Percentiles rank a stretch among this genome's conserved stretches.
These are phyloP conservation scores for Nowickia ferox DNA, from an alignment of 2,888 invertebrate genomes.

Conservation along the genomic window DNA sequence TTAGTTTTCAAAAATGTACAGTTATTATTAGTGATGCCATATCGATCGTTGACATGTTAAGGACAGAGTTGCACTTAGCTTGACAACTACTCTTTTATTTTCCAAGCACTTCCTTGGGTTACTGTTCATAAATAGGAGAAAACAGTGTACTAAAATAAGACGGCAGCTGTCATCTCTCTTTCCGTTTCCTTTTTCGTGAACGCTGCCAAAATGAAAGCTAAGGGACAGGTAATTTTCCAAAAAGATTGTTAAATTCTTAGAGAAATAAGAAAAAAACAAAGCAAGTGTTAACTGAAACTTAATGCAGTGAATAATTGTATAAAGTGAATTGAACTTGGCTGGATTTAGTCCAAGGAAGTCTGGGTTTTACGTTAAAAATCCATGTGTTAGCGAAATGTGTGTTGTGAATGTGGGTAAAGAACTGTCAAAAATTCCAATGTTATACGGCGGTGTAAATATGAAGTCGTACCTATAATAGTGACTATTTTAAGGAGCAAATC, in stretches of 20 bases:
- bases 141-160: slow-evolving; percentile 50
- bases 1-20: slow-evolving; percentile 34
- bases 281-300: slow-evolving; percentile 7
- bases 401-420: slow-evolving; percentile 48
- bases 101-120: slow-evolving; percentile 61
- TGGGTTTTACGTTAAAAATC: slow-evolving; percentile 21
- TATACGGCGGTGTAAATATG: slow-evolving; percentile 21
- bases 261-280: slow-evolving; percentile 24
- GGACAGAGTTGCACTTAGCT: slow-evolving; percentile 8
- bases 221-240: slow-evolving; percentile 89
- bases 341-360: not conserved
- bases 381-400: slow-evolving; percentile 48
- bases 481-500: not conserved
- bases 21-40: slow-evolving; percentile 27
- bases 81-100: too few relatives aligned
- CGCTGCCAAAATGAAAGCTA: slow-evolving; percentile 90
- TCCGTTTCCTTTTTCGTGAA: slow-evolving; percentile 83
- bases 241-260: slow-evolving; percentile 52
- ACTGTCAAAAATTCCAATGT: slow-evolving; percentile 38
- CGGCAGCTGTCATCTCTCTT: slow-evolving; percentile 73
- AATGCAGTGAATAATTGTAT: not conserved
- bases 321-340: not conserved
- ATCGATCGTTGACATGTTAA: not conserved
- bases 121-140: slow-evolving; percentile 40
- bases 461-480: not conserved